Percentiles rank a stretch among this genome's conserved stretches.
Conservation (phyloP, 2,797 vertebrate genomes). For the Phrynocephalus guinanensis region DNA sequence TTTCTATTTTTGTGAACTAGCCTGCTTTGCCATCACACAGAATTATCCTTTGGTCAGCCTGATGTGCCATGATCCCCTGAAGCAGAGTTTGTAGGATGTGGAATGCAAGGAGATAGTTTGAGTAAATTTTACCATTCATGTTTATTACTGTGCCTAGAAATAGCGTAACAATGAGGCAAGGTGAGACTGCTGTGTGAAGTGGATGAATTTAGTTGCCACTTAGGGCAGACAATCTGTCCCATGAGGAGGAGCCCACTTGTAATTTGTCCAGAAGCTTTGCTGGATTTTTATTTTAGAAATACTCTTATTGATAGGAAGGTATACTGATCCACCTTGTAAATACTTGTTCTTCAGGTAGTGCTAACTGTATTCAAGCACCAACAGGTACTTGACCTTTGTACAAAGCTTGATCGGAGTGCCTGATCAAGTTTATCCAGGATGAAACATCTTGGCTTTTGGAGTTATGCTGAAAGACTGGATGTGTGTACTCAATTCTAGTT, state of each 20-base stretch:
- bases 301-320: not conserved
- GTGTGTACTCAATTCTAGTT: not conserved
- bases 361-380: not conserved
- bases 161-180: not conserved
- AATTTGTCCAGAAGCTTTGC: not conserved
- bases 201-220: not conserved
- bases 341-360: slow-evolving; percentile 14
- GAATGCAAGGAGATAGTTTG: not conserved
- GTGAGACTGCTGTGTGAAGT: not conserved
- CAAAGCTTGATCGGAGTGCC: not conserved
- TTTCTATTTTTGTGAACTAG: not conserved
- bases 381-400: not conserved
- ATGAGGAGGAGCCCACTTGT: not conserved
- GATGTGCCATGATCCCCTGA: not conserved
- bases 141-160: not conserved
- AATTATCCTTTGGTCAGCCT: too few relatives aligned
- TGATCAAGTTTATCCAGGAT: slow-evolving; percentile 5
- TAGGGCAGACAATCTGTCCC: not conserved
- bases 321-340: not conserved
- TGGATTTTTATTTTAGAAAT: not conserved
- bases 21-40: not conserved
- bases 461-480: not conserved
- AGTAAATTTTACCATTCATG: not conserved
- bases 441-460: not conserved
- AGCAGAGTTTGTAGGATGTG: not conserved